phyloP scores from a whole-genome alignment of 35 echinoderm and acorn worm species.

The Heliocidaris tuberculata region DNA sequence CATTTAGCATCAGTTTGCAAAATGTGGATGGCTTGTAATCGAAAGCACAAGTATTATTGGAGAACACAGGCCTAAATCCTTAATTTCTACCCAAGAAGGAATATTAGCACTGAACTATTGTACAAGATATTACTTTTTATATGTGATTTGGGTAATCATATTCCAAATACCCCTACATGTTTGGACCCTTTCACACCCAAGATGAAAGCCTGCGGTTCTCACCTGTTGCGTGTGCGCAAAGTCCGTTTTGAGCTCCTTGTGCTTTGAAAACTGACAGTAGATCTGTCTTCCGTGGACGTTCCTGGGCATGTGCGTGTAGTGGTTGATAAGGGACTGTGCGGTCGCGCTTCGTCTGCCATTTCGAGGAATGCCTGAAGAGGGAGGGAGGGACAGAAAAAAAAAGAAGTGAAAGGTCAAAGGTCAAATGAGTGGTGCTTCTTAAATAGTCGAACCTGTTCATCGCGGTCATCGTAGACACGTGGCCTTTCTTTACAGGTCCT shows the following conservation, averaged over 20 bases:
- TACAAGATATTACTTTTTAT: background rate
- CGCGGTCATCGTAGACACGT: no score
- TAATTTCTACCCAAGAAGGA: no score
- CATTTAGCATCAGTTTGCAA: no score
- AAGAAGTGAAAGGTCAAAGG: background rate
- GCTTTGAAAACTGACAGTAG: constrained; percentile 93
- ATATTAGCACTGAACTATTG: background rate
- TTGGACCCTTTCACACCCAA: background rate
- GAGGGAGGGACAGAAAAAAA: background rate
- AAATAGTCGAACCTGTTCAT: background rate
- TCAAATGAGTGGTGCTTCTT: background rate
- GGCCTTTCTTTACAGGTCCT: no score
- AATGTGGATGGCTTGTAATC: no score
- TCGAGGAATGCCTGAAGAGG: constrained; percentile 82
- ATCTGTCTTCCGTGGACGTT: constrained; percentile 75
- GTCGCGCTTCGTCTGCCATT: constrained; percentile 75
- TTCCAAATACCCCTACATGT: background rate
- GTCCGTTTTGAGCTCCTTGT: constrained; percentile 93
- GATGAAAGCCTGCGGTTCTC: background rate
- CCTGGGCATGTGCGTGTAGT: constrained; percentile 73
- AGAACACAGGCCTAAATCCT: no score
- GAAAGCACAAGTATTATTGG: no score
- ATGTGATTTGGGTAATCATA: background rate
- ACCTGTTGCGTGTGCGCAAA: constrained; percentile 92
- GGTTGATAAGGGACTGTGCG: constrained; percentile 73